Evolutionary conservation across 2,888 invertebrate genomes (phyloP).

Genomic region (Stenoptilia bipunctidactyla): DNA sequence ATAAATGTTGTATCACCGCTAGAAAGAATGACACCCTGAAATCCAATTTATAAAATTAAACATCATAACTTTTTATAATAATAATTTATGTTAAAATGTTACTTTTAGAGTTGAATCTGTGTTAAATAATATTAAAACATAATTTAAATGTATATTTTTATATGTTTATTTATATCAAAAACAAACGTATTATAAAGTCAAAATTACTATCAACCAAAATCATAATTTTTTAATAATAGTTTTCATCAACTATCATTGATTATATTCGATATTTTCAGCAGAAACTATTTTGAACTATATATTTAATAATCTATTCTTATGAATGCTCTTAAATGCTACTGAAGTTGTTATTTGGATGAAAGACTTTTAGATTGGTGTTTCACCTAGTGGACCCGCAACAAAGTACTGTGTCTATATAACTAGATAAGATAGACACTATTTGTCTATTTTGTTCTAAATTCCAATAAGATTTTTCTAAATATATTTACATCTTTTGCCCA

Average conservation of each 20-base stretch:
- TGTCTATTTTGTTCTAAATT: background rate
- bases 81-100: slow-evolving; percentile 41
- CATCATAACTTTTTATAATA: slow-evolving; percentile 23
- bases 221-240: no score
- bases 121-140: slow-evolving; percentile 57
- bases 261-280: background rate
- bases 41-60: slow-evolving; percentile 11
- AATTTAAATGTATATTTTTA: slow-evolving; percentile 63
- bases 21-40: no score
- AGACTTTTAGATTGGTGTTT: background rate
- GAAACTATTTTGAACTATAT: background rate
- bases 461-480: background rate
- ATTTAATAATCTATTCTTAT: background rate
- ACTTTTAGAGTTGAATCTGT: slow-evolving; percentile 49
- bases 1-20: no score
- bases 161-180: slow-evolving; percentile 48
- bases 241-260: slow-evolving; percentile 22
- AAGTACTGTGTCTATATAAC: background rate
- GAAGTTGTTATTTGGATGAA: background rate
- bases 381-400: background rate
- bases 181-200: slow-evolving; percentile 45
- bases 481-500: background rate
- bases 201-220: slow-evolving; percentile 29
- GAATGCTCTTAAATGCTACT: background rate
- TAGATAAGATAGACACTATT: background rate